phyloP scores from a whole-genome alignment of 2,113 vertebrate genomes.

The Oncorhynchus nerka region DNA sequence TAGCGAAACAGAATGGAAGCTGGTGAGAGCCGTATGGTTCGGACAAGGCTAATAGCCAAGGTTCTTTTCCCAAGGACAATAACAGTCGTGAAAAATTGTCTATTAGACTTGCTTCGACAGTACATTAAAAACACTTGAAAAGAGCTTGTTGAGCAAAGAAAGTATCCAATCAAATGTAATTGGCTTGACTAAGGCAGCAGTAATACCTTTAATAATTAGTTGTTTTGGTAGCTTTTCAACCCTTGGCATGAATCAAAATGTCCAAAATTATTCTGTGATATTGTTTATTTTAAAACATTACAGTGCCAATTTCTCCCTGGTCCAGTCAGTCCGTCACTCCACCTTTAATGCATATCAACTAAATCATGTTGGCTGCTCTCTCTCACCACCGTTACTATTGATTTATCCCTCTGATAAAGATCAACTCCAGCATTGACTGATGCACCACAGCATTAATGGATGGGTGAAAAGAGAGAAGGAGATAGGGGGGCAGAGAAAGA shows the following conservation, averaged over 20 bases:
- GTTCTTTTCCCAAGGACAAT: neutral
- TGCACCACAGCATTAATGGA: too few relatives aligned
- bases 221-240: conserved; percentile 79
- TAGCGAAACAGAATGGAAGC: too few relatives aligned
- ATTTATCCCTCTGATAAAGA: too few relatives aligned
- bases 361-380: neutral
- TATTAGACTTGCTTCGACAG: conserved; percentile 82
- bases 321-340: neutral
- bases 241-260: conserved; percentile 88
- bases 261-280: conserved; percentile 88
- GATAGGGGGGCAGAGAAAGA: neutral
- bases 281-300: conserved; percentile 82
- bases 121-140: conserved; percentile 99
- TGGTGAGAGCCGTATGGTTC: too few relatives aligned
- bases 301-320: conserved; percentile 55
- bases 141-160: conserved; percentile 97
- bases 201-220: conserved; percentile 99
- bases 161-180: conserved; percentile 99
- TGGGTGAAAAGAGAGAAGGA: neutral
- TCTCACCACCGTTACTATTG: too few relatives aligned
- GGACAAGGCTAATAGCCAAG: neutral
- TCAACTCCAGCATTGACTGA: too few relatives aligned
- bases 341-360: neutral
- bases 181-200: conserved; percentile 94
- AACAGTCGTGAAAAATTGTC: neutral